Evolutionary conservation across 2,113 vertebrate species (phyloP).

Genomic region (Terrapene triunguis): DNA sequence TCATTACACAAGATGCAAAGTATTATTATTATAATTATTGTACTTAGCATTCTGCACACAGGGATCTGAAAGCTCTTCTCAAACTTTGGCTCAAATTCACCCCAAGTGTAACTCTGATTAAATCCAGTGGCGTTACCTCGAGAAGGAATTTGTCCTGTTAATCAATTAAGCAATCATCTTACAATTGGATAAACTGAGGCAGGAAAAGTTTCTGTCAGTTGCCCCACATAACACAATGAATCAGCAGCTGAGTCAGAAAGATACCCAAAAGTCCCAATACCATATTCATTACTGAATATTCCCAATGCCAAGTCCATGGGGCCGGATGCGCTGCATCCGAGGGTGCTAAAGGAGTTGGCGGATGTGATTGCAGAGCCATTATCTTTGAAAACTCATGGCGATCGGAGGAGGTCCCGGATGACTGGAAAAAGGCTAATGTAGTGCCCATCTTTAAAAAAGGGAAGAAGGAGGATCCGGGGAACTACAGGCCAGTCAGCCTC

Average conservation of each 20-base stretch:
- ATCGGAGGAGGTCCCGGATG: too few relatives aligned
- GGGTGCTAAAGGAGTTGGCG: too few relatives aligned
- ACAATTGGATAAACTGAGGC: background rate
- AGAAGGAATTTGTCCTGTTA: background rate
- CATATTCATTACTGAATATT: background rate
- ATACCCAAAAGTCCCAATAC: background rate
- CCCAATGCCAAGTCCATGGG: too few relatives aligned
- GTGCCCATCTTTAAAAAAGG: too few relatives aligned
- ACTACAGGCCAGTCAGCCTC: too few relatives aligned
- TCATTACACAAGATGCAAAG: too few relatives aligned
- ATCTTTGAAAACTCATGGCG: too few relatives aligned
- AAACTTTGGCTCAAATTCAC: background rate
- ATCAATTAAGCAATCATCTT: background rate
- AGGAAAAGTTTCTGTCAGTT: background rate
- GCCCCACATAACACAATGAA: background rate
- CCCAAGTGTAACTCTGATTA: background rate
- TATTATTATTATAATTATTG: too few relatives aligned
- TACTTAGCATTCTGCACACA: background rate
- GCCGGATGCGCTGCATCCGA: too few relatives aligned
- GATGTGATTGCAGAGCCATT: too few relatives aligned
- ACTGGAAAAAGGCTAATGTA: too few relatives aligned
- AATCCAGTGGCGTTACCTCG: background rate
- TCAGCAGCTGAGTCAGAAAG: background rate
- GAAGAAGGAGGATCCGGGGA: too few relatives aligned
- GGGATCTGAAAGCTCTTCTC: background rate